Conservation (phyloP, 2,113 vertebrate species). For the Channa argus region DNA sequence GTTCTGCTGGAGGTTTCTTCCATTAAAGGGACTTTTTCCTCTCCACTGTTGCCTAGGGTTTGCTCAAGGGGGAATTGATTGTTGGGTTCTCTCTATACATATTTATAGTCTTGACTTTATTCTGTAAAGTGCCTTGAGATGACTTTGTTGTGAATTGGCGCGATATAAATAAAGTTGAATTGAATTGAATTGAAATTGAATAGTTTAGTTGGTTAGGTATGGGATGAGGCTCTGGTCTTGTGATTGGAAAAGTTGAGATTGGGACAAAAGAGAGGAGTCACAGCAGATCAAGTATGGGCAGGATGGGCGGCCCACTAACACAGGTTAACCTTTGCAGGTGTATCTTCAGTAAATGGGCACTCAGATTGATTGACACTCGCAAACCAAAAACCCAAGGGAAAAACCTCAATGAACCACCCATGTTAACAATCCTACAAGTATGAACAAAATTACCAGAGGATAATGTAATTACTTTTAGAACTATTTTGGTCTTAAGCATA, state of each 20-base stretch:
- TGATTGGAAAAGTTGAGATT: background rate
- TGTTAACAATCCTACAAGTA: constrained; percentile 54
- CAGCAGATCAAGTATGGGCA: constrained; percentile 59
- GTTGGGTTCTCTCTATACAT: no score
- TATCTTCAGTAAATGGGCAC: constrained; percentile 49
- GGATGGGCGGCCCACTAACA: constrained; percentile 22
- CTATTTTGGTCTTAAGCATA: constrained; percentile 54
- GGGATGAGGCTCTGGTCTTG: background rate
- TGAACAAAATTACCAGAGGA: constrained; percentile 30
- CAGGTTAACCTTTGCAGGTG: constrained; percentile 37
- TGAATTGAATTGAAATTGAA: no score
- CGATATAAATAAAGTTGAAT: no score
- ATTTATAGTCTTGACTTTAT: no score
- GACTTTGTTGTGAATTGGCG: no score
- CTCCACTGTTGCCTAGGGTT: no score
- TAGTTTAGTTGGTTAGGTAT: background rate
- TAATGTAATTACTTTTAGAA: constrained; percentile 42
- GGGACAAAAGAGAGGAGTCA: constrained; percentile 20
- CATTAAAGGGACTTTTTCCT: no score
- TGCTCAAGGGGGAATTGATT: no score
- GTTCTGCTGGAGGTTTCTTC: no score
- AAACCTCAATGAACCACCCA: constrained; percentile 46
- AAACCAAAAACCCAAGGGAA: constrained; percentile 28
- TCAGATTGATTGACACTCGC: constrained; percentile 40
- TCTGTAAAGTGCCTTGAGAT: no score